Conservation (phyloP, 2,113 vertebrate species). For the Melanocharis versteri region DNA sequence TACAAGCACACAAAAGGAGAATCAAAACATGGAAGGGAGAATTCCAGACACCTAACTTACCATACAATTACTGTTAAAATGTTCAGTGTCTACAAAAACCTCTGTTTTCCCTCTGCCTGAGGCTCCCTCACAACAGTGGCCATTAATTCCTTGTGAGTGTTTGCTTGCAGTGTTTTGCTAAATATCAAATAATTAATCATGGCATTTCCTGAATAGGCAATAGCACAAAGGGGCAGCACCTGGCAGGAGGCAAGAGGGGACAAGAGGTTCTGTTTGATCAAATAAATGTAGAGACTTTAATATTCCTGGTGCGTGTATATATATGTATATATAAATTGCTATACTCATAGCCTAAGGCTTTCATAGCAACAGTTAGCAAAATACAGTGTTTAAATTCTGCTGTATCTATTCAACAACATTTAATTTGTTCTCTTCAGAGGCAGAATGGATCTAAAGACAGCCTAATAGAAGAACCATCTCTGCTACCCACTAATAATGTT, state of each 20-base stretch:
- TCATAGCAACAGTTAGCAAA: neutral
- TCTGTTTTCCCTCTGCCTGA: neutral
- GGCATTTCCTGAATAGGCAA: neutral
- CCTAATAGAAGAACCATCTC: slow-evolving; percentile 74
- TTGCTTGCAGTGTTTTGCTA: neutral
- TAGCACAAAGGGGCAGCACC: neutral
- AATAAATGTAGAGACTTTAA: neutral
- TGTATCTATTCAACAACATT: neutral
- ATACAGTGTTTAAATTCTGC: neutral
- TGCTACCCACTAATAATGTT: slow-evolving; percentile 45
- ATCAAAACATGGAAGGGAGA: neutral
- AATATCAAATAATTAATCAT: neutral
- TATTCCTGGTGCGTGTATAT: neutral
- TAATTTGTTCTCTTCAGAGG: slow-evolving; percentile 68
- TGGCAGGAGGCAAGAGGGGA: neutral
- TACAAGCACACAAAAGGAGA: neutral
- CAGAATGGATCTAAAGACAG: slow-evolving; percentile 82
- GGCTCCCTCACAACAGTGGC: neutral
- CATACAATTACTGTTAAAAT: neutral
- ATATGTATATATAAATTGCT: neutral
- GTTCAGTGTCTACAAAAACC: neutral
- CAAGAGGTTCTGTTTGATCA: neutral
- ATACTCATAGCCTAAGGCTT: neutral
- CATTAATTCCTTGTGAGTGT: neutral
- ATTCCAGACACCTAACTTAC: neutral